Conservation (phyloP, 2,797 vertebrate genomes). For the Cottoperca gobio region DNA sequence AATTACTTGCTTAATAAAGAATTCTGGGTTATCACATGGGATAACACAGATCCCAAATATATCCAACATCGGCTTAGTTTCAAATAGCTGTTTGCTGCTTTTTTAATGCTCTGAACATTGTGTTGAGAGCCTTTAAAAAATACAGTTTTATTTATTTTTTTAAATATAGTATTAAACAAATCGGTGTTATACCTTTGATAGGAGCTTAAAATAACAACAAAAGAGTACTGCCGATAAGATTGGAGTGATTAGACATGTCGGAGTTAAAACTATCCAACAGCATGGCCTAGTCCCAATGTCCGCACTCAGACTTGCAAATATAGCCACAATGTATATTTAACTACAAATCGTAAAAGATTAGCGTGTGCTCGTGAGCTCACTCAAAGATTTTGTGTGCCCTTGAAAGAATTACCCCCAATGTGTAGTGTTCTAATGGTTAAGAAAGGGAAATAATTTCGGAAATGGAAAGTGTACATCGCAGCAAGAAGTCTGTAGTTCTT, state of each 20-base stretch:
- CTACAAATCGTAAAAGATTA: not conserved
- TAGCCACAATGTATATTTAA: not conserved
- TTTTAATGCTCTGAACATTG: too few relatives aligned
- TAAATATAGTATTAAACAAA: too few relatives aligned
- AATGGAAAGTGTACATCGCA: not conserved
- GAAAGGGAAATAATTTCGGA: not conserved
- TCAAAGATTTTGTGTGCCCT: not conserved
- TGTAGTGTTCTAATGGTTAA: not conserved
- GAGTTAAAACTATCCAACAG: not conserved
- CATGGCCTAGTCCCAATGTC: not conserved
- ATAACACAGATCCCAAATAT: not conserved
- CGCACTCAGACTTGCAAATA: slow-evolving; percentile 7
- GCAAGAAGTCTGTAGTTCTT: not conserved
- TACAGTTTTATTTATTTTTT: too few relatives aligned
- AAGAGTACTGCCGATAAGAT: not conserved
- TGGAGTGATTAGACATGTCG: not conserved
- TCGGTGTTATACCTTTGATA: not conserved
- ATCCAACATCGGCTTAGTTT: not conserved
- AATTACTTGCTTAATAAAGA: slow-evolving; percentile 24
- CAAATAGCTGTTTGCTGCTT: too few relatives aligned
- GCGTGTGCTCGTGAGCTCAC: not conserved
- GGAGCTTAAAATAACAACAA: not conserved
- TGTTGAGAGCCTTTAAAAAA: too few relatives aligned
- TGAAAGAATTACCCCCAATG: slow-evolving; percentile 1
- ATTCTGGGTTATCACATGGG: slow-evolving; percentile 12